Percentiles rank a stretch among this genome's conserved stretches.
Conservation (phyloP, 2,797 vertebrate species). For the Hemitrygon akajei region DNA sequence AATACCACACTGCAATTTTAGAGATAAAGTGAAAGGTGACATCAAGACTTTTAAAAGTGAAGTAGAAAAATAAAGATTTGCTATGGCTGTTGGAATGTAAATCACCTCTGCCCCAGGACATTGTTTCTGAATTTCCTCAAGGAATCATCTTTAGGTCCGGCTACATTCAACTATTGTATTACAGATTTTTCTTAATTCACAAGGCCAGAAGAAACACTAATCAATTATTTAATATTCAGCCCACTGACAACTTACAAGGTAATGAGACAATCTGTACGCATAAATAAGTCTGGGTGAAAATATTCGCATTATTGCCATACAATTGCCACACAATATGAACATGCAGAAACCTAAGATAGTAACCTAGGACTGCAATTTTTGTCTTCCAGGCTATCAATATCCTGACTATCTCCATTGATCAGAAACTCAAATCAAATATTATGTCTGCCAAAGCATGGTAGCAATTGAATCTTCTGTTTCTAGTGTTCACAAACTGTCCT, state of each 20-base stretch:
- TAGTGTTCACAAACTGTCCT: background rate
- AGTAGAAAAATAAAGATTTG: background rate
- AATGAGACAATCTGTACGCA: background rate
- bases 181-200: background rate
- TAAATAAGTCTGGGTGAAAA: background rate
- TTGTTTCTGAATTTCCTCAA: background rate
- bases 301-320: background rate
- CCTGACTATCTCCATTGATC: background rate
- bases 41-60: background rate
- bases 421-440: background rate
- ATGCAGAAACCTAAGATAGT: background rate
- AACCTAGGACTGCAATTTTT: background rate
- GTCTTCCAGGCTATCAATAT: background rate
- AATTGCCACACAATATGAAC: background rate
- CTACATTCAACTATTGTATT: background rate
- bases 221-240: background rate
- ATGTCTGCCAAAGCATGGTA: background rate
- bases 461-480: background rate
- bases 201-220: background rate
- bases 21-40: background rate
- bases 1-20: background rate
- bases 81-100: background rate
- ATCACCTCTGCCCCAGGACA: background rate
- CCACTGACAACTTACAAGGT: background rate
- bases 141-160: background rate